Evolutionary conservation across 2,113 vertebrate genomes (phyloP), one percentile per base, ranked within the genome.

Genomic region (Malurus melanocephalus): DNA sequence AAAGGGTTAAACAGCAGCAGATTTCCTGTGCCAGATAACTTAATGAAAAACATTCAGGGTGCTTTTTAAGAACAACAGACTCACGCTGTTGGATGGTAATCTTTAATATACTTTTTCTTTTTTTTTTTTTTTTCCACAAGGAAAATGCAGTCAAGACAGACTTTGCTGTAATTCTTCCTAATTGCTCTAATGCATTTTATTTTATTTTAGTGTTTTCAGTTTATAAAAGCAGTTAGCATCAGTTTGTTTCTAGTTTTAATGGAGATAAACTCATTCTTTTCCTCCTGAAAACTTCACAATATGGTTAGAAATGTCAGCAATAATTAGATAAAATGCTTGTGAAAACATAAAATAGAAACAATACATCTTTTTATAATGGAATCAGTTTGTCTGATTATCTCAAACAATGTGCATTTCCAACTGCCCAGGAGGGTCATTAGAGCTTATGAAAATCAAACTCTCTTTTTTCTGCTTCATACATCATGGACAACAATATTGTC

Each of bases 361-460:
- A 81, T 87, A 38, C 14, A 49, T 92, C 75, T 80, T 95, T 95
- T 93, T 93, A 79, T 91, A 96, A 94, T 72, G 49, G 80, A 94
- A 93, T 92, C 85, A 24, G 73, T 94, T 96, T 96, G 73, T 91
- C 77, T 92, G 94, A 95, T 88, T 92, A 85, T 87, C 76, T 90
- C 81, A 89, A 86, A 93, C 81, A 96, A 96, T 89, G 60, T 87
- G 42, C 68, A 68, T 88, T 95, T 95, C 67, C 76, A 90, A 90
- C 92, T 94, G 91, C 82, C 93, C 93, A 79, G 40, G 92, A 96
- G 91, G 82, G 40, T 81, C 84, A 74, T 90, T 92, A 80, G 42
- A 94, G 88, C 86, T 95, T 96, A 94, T 92, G 92, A 94, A 95
- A 95, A 90, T 96, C 94, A 96, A 95, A 95, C 84, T 83, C 76